These are phyloP conservation scores for Thymallus thymallus DNA, from an alignment of 2,113 vertebrate genomes.

Conservation along the genomic window DNA sequence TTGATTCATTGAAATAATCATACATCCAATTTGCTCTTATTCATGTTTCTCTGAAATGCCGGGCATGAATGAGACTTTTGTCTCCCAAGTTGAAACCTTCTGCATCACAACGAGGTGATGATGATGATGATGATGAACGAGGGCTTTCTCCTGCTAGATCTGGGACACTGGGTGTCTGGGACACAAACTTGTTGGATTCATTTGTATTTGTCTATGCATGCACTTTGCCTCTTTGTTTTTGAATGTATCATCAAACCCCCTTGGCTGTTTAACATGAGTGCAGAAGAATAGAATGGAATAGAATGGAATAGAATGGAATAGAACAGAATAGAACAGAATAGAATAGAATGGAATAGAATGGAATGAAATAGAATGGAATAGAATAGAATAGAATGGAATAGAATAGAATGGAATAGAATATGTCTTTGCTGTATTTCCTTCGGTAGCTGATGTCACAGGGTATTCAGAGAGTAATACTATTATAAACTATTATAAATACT, in stretches of 20 bases:
- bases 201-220: not conserved
- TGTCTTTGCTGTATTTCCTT: not conserved
- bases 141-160: slow-evolving; percentile 38
- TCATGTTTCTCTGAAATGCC: slow-evolving; percentile 31
- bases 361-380: not conserved
- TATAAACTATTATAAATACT: not conserved
- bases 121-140: slow-evolving; percentile 5
- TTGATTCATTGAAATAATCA: slow-evolving; percentile 20
- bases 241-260: not conserved
- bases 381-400: too few species aligned
- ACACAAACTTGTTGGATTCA: slow-evolving; percentile 28
- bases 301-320: not conserved
- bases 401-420: not conserved
- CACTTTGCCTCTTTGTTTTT: slow-evolving; percentile 13
- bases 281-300: too few species aligned
- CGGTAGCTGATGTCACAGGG: not conserved
- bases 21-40: slow-evolving; percentile 51
- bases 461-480: not conserved
- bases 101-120: slow-evolving; percentile 42
- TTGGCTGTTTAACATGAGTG: not conserved
- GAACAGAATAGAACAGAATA: too few species aligned
- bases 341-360: not conserved
- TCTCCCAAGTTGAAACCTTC: slow-evolving; percentile 39
- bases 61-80: slow-evolving; percentile 47
- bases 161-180: slow-evolving; percentile 37